A percentile compares a stretch with the other conserved stretches of the same genome.
Conservation (phyloP, 1,140 invertebrate genomes). For the Vollenhovia emeryi region DNA sequence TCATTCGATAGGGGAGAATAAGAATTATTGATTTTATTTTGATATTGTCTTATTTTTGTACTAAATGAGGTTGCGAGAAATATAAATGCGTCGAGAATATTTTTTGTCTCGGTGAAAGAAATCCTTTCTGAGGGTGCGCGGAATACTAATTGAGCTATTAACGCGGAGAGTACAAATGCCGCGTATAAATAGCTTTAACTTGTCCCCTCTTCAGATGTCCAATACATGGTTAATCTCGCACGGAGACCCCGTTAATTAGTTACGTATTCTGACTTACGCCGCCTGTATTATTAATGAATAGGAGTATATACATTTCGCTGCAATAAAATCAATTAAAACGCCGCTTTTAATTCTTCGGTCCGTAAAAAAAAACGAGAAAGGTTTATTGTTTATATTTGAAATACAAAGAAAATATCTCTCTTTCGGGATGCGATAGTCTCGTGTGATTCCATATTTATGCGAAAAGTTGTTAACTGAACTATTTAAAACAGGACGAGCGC, state of each 20-base stretch:
- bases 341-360: not conserved
- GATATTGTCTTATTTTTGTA: too few species aligned
- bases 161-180: not conserved
- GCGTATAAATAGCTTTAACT: not conserved
- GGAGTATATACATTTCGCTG: not conserved
- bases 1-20: too few species aligned
- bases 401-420: not conserved
- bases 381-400: not conserved
- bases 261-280: not conserved
- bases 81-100: too few species aligned
- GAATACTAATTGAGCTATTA: slow-evolving; percentile 50
- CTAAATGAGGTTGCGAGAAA: too few species aligned
- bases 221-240: not conserved
- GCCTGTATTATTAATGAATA: not conserved
- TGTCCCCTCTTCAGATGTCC: not conserved
- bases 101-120: too few species aligned
- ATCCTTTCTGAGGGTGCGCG: too few species aligned
- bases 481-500: not conserved
- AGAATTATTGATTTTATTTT: too few species aligned
- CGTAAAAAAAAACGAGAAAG: not conserved
- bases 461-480: not conserved
- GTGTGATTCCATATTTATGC: not conserved
- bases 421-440: not conserved
- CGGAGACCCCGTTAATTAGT: not conserved
- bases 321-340: not conserved